Conservation (phyloP, 1,140 invertebrate species). For the Pentalonia nigronervosa region DNA sequence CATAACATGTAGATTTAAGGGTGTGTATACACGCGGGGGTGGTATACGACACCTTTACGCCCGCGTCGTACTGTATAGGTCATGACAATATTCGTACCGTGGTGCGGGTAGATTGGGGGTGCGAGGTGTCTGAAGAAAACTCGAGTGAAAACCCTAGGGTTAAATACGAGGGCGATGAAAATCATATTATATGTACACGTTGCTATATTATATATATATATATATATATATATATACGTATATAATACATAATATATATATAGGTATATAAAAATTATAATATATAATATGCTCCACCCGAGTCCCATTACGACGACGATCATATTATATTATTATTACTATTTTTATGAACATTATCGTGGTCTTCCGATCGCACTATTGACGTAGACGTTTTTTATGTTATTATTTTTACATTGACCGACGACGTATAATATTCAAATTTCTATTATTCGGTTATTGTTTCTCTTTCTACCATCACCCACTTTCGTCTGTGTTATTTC, state of each 20-base stretch:
- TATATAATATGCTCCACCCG: background rate
- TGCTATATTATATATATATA: too few relatives aligned
- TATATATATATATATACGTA: too few relatives aligned
- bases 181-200: background rate
- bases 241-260: too few relatives aligned
- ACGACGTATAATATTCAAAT: background rate
- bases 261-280: background rate
- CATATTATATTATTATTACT: background rate
- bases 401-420: background rate
- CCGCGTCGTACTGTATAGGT: background rate
- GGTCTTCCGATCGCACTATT: background rate
- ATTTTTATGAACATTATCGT: background rate
- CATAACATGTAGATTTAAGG: background rate
- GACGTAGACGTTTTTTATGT: background rate
- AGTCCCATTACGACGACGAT: background rate
- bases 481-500: background rate
- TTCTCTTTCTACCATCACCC: fast-evolving
- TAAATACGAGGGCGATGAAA: slow-evolving; percentile 13
- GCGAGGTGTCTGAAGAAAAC: slow-evolving; percentile 12
- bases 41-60: background rate
- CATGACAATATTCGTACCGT: background rate
- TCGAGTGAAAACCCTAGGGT: background rate
- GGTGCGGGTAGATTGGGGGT: too few relatives aligned
- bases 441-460: background rate
- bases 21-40: background rate